phyloP scores from a whole-genome alignment of 2,888 invertebrate species.

The Sinelater perroti region DNA sequence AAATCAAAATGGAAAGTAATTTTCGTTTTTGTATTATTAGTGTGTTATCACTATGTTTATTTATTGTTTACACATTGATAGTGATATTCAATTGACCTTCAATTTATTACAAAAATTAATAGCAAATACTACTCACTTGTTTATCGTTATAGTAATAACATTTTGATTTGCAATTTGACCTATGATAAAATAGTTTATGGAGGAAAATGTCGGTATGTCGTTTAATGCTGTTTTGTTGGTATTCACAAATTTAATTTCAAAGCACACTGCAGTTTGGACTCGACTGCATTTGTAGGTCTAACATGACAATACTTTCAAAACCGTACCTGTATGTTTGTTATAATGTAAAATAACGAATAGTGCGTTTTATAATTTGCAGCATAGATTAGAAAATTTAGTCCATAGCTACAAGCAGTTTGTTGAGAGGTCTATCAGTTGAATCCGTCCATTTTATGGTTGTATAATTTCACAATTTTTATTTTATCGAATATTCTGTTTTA shows the following conservation, averaged over 20 bases:
- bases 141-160: not conserved
- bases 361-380: not conserved
- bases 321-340: slow-evolving; percentile 13
- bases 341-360: not conserved
- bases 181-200: not conserved
- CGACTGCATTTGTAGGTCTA: not conserved
- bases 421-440: slow-evolving; percentile 10
- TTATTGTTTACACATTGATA: not conserved
- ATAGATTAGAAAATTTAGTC: not conserved
- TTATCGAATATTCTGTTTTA: no score
- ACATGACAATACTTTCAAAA: slow-evolving; percentile 5
- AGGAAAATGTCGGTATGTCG: not conserved
- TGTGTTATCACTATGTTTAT: not conserved
- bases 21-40: not conserved
- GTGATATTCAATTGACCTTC: not conserved
- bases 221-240: not conserved
- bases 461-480: slow-evolving; percentile 8
- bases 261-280: not conserved
- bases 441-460: slow-evolving; percentile 14
- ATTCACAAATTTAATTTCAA: not conserved
- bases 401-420: slow-evolving; percentile 3
- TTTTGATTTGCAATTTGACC: not conserved
- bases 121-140: no score
- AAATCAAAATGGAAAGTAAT: not conserved
- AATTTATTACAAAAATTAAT: not conserved